A percentile compares a stretch with the other conserved stretches of the same genome.
Conservation (phyloP, 2,797 vertebrate genomes). For the Pseudomugil tenellus region DNA sequence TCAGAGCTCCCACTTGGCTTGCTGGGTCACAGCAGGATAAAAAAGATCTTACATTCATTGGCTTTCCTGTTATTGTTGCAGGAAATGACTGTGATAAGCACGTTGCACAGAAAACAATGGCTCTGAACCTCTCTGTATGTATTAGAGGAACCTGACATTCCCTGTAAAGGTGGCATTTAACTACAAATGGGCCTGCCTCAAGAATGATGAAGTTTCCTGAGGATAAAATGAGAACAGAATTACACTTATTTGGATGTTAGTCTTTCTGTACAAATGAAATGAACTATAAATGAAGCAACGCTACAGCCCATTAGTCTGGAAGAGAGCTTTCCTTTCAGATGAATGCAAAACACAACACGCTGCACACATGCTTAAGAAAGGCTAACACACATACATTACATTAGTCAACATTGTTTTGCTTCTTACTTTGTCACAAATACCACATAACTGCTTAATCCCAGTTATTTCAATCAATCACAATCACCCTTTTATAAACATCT, state of each 20-base stretch:
- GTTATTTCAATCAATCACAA: neutral
- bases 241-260: neutral
- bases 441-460: neutral
- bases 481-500: neutral
- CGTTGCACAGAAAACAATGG: slow-evolving; percentile 48
- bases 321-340: neutral
- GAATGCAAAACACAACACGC: neutral
- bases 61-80: slow-evolving; percentile 67
- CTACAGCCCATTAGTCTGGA: neutral
- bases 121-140: slow-evolving; percentile 11
- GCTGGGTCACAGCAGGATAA: slow-evolving; percentile 54
- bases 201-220: slow-evolving; percentile 15
- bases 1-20: slow-evolving; percentile 36
- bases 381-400: neutral
- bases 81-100: slow-evolving; percentile 54
- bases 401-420: neutral
- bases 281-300: neutral
- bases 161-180: slow-evolving; percentile 26
- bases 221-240: neutral
- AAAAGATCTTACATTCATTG: slow-evolving; percentile 37
- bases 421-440: neutral
- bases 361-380: neutral
- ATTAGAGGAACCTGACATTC: slow-evolving; percentile 7
- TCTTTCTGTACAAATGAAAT: neutral
- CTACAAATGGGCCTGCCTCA: neutral